phyloP scores from a whole-genome alignment of 2,797 vertebrate genomes.

The Spondyliosoma cantharus region DNA sequence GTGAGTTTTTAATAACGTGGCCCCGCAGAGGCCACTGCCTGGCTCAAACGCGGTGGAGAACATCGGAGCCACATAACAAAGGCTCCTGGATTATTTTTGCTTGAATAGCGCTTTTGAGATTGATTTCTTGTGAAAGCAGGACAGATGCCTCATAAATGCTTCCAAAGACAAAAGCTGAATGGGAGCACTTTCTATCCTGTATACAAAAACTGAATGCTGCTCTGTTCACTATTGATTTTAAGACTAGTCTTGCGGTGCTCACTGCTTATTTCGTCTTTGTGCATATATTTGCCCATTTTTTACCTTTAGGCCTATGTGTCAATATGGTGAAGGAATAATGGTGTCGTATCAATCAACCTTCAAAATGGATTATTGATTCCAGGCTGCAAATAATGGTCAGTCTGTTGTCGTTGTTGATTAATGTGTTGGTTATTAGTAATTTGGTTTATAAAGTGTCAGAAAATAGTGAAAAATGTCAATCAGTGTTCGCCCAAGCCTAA shows the following conservation, averaged over 20 bases:
- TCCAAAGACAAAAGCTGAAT: conserved; percentile 31
- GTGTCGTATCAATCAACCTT: neutral
- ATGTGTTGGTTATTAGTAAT: too few relatives aligned
- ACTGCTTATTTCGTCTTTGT: neutral
- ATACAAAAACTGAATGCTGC: neutral
- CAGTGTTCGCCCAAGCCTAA: too few relatives aligned
- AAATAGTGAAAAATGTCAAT: too few relatives aligned
- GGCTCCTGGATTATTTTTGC: conserved; percentile 2
- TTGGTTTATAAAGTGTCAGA: too few relatives aligned
- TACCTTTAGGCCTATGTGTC: neutral
- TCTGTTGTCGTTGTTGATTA: too few relatives aligned
- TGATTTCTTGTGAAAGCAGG: neutral
- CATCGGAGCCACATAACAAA: conserved; percentile 19
- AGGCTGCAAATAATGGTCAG: too few relatives aligned
- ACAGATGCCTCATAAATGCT: conserved; percentile 6
- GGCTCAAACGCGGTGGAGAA: too few relatives aligned
- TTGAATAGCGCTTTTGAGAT: conserved; percentile 31
- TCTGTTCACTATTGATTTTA: conserved; percentile 14
- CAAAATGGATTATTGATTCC: neutral
- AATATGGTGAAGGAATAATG: neutral
- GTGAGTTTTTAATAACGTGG: neutral
- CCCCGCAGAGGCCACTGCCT: neutral
- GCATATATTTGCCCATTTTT: neutral
- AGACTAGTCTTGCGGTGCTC: neutral
- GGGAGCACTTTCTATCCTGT: neutral